Percentiles rank a stretch among this genome's conserved stretches.
Evolutionary conservation across 2,797 vertebrate species (phyloP).

Genomic region (Mormyrops attenuatus): DNA sequence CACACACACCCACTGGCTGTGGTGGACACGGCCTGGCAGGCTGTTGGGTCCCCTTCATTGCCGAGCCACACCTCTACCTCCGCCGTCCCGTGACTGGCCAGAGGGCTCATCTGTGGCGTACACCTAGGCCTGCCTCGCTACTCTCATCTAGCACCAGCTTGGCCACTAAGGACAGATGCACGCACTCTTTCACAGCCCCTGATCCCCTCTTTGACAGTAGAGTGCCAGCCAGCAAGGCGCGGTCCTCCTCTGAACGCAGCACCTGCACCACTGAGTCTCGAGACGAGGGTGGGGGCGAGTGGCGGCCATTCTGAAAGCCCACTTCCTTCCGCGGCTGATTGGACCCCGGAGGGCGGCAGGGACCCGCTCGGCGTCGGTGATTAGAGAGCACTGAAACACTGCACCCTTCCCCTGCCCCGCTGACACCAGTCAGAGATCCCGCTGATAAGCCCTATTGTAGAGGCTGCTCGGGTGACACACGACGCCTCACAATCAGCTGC

Average conservation of each 20-base stretch:
- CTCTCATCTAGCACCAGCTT: background rate
- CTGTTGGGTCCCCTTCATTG: background rate
- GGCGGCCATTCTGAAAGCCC: background rate
- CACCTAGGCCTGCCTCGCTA: background rate
- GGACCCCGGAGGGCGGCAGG: background rate
- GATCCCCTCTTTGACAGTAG: background rate
- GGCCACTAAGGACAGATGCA: background rate
- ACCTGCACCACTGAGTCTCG: background rate
- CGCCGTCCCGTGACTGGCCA: background rate
- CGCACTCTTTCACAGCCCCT: background rate
- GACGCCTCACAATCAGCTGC: conserved; percentile 11
- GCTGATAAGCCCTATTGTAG: conserved; percentile 8
- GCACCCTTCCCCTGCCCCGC: background rate
- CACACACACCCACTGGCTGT: background rate
- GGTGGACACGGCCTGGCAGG: background rate
- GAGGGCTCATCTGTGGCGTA: background rate
- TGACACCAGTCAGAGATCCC: background rate
- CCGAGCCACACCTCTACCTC: background rate
- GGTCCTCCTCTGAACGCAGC: background rate
- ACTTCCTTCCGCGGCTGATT: conserved; percentile 1
- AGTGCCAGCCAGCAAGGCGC: background rate
- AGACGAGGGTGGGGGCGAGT: background rate
- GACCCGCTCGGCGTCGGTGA: background rate
- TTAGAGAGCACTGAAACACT: background rate
- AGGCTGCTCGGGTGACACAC: background rate